Base-by-base conservation (phyloP, 2,113 vertebrate genomes). In the Calypte anna region DNA sequence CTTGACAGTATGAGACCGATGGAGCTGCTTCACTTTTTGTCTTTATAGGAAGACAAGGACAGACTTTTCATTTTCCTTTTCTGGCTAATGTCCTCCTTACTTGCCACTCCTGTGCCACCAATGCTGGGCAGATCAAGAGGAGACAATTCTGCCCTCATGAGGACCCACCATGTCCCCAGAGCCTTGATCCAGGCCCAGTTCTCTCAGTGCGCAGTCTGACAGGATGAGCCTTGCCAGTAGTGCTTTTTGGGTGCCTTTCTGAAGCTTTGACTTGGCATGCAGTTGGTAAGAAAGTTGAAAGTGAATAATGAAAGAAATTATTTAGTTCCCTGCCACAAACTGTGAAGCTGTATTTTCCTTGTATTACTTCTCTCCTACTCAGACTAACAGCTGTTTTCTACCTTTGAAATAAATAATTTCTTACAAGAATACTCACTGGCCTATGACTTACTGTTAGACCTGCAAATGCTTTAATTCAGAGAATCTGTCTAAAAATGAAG, bases 121-220 rank as follows among this genome's bases (percentile, higher is more conserved):
- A 21, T 15, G 22, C 51, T 46, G n/a, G 33, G 18, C 21, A 38
- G 22, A n/a, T 6, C 1, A 7, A 36, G 48, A 68, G 50, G 40
- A 67, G 43, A 12, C 1, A 2, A 28, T 28, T 7, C 9, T 81
- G 61, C 53, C 7, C 86, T 73, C 0, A 0, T 3, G 12, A 58
- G 18, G 31, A 75, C 17, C 43, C 28, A 1, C 2, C 6, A 2
- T 1, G 3, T 38, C 48, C 40, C 28, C 0, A 1, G 22, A 57
- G 13, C 38, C 24, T 61, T 0, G 0, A 25, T 40, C 40, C 36
- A 62, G 24, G 46, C 36, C 9, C 28, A 18, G 78, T 68, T 22
- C 48, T 54, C 28, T 31, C 1, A 6, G 11, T 38, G 38, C 21
- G 22, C 0, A 0, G 6, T 53, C 13, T 50, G 22, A 31, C 28